Conservation (phyloP, 2,888 invertebrate species). For the Hypolimnas misippus region DNA sequence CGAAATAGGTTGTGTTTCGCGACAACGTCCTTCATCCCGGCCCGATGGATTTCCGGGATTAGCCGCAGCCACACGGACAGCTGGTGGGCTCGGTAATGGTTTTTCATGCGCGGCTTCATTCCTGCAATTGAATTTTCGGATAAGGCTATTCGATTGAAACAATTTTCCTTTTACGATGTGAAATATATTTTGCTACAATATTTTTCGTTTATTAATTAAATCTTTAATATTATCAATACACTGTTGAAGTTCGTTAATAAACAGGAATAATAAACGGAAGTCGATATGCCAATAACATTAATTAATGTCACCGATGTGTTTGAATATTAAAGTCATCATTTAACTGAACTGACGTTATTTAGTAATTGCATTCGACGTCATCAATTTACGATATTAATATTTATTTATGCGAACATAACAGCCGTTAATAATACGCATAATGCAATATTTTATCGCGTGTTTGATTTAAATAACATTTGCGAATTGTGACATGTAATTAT, state of each 20-base stretch:
- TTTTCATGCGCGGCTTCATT: conserved; percentile 95
- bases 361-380: conserved; percentile 31
- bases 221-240: background rate
- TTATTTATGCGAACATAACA: conserved; percentile 26
- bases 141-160: background rate
- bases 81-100: conserved; percentile 98
- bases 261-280: conserved; percentile 14
- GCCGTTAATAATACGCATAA: conserved; percentile 21
- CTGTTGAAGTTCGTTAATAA: conserved; percentile 2
- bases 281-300: conserved; percentile 37
- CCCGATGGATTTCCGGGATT: conserved; percentile 95
- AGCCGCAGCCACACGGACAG: conserved; percentile 97
- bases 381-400: conserved; percentile 30
- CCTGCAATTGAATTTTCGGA: conserved; percentile 83
- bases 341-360: conserved; percentile 32
- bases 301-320: conserved; percentile 33
- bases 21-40: conserved; percentile 95
- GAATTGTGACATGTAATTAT: conserved; percentile 11
- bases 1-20: conserved; percentile 95
- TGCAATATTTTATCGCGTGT: conserved; percentile 21
- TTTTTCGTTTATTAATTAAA: background rate
- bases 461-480: conserved; percentile 5
- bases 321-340: conserved; percentile 38
- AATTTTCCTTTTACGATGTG: background rate
- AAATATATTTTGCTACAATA: background rate